Base-by-base conservation (phyloP, 1,140 invertebrate species). In the Camponotus vicinus region DNA sequence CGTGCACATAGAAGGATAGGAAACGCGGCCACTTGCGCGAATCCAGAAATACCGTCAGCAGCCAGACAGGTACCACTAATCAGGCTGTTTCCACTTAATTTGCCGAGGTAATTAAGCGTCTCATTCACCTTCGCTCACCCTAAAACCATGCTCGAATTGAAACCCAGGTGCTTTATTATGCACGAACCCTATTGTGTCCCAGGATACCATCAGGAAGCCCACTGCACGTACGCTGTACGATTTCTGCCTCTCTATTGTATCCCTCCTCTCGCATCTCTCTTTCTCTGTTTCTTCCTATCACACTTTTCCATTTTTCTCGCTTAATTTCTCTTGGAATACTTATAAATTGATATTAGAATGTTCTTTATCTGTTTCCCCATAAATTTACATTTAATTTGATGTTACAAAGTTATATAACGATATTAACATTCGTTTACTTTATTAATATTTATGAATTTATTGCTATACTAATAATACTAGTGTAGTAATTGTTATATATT, bases 51-150 rank as follows among this genome's bases (percentile, higher is more conserved):
- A 87, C 78, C 88, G 89, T 92, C 91, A 80, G 87, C 67, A 79
- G 80, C 59, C 87, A 92, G 93, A 93, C 91, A 92, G 92, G 89
- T 91, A 92, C 92, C 91, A 91, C 94, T 94, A 95, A 95, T 94
- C 93, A 94, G 93, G 85, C 92, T 91, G 92, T 94, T 95, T 94
- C 94, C 94, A 94, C 94, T 94, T 94, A 94, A 95, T 95, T 95
- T 95, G 93, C 93, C 90, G 80, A 78, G 91, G 92, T 95, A 95
- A 95, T 95, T 94, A 94, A 93, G 92, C 92, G 91, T 93, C 91
- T 92, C 91, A 92, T 93, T 94, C 75, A 89, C 90, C 90, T 92
- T 90, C 80, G 88, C 76, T 90, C 80, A 88, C 87, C 86, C 92
- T 88, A 90, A 89, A 93, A 88, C 91, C 70, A 92, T 92, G 86